phyloP scores from a whole-genome alignment of 2,113 vertebrate species.

The Origma solitaria region DNA sequence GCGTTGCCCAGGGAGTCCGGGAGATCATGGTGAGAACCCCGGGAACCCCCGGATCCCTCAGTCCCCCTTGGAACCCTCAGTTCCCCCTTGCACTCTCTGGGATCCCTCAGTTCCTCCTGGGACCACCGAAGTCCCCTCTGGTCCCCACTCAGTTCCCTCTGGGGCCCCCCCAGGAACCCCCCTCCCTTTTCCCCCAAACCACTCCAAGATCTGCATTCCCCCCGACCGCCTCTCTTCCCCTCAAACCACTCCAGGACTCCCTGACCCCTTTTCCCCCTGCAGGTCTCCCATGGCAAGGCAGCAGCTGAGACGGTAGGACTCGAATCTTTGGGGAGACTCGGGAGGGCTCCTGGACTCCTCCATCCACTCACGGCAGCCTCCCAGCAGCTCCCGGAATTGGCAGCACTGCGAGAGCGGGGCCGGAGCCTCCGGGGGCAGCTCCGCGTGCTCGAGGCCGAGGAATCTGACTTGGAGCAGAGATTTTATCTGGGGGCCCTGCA shows the following conservation, averaged over 20 bases:
- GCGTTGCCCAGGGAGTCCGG: slow-evolving; percentile 67
- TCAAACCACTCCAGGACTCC: no score
- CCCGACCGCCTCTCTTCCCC: neutral
- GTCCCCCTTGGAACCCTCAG: neutral
- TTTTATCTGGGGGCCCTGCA: slow-evolving; percentile 78
- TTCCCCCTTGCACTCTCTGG: no score
- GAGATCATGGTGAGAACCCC: neutral
- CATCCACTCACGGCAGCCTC: accelerated
- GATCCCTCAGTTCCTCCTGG: neutral
- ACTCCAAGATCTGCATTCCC: no score
- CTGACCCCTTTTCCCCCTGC: neutral
- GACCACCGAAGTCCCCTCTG: neutral
- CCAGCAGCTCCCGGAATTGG: slow-evolving; percentile 73
- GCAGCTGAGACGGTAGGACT: neutral
- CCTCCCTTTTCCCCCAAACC: no score
- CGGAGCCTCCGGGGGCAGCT: slow-evolving; percentile 76
- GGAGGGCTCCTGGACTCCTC: accelerated
- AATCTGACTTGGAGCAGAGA: slow-evolving; percentile 73
- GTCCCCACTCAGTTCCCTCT: neutral
- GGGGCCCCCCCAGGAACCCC: no score
- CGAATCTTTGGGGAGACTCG: no score
- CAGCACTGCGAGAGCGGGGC: slow-evolving; percentile 66
- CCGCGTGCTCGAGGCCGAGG: slow-evolving; percentile 58
- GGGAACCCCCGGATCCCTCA: no score
- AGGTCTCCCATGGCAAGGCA: neutral